Evolutionary conservation across 53 echinoderm and acorn worm genomes (phyloP).

Genomic region (Echinarachnius parma): DNA sequence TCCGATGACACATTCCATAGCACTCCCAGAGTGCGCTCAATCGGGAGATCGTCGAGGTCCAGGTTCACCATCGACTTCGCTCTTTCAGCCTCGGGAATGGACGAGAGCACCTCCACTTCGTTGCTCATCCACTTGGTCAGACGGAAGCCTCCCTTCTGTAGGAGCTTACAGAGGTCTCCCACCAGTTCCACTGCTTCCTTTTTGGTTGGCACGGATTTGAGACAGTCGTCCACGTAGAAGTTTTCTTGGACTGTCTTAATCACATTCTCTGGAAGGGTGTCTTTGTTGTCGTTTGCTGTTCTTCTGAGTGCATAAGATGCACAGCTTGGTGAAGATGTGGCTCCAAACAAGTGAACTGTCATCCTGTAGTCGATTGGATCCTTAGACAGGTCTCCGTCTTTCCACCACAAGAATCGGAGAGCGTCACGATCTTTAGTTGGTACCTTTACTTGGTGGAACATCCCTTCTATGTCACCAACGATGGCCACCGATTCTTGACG

Average conservation of each 20-base stretch:
- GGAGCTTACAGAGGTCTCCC: constrained; percentile 23
- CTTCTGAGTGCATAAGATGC: too few species aligned
- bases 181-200: constrained; percentile 27
- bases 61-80: constrained; percentile 33
- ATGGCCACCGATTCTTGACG: constrained; percentile 41
- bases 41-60: constrained; percentile 37
- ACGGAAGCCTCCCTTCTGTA: constrained; percentile 51
- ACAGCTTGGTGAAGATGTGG: too few species aligned
- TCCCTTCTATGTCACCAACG: constrained; percentile 58
- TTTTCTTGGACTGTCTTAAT: too few species aligned
- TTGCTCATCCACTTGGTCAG: constrained; percentile 62
- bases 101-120: constrained; percentile 22
- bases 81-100: constrained; percentile 34
- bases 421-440: too few species aligned
- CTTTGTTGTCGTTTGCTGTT: too few species aligned
- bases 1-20: constrained; percentile 44
- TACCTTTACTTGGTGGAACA: constrained; percentile 68
- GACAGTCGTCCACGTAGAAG: constrained; percentile 49
- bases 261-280: too few species aligned
- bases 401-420: too few species aligned
- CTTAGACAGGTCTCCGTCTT: too few species aligned
- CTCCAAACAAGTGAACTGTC: too few species aligned
- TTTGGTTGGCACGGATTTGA: constrained; percentile 19
- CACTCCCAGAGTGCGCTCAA: constrained; percentile 39
- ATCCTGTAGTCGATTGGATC: too few species aligned